Evolutionary conservation across 1,140 invertebrate species (phyloP).

Genomic region (Geopemphigus sp.): DNA sequence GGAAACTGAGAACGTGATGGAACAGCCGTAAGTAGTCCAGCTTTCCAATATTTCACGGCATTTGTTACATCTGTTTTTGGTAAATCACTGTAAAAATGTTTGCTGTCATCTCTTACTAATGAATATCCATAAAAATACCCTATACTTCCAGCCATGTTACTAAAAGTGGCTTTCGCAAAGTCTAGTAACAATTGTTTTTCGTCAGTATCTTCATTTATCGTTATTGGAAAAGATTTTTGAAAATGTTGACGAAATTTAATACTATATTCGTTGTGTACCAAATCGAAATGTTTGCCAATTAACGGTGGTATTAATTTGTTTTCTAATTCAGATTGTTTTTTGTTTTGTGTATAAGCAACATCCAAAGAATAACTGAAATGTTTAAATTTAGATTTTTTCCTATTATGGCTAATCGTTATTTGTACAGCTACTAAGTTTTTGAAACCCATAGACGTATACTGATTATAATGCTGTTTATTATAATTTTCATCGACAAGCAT

Average conservation of each 20-base stretch:
- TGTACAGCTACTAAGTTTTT: constrained; percentile 36
- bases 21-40: constrained; percentile 86
- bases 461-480: neutral
- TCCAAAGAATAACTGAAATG: constrained; percentile 63
- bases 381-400: neutral
- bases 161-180: constrained; percentile 85
- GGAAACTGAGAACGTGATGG: constrained; percentile 98
- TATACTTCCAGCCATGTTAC: constrained; percentile 93
- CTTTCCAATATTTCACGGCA: constrained; percentile 90
- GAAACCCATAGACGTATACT: neutral
- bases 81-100: constrained; percentile 55
- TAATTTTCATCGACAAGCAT: neutral
- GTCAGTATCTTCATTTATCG: constrained; percentile 56
- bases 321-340: constrained; percentile 66
- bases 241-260: constrained; percentile 67
- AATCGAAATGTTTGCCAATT: constrained; percentile 64
- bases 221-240: constrained; percentile 64
- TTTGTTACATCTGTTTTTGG: neutral
- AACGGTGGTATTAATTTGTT: constrained; percentile 72
- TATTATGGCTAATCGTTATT: neutral
- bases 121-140: constrained; percentile 96
- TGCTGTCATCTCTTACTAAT: constrained; percentile 71
- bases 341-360: constrained; percentile 73
- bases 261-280: constrained; percentile 63
- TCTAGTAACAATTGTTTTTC: constrained; percentile 69